These are phyloP conservation scores for Mnemiopsis leidyi DNA, from an alignment of 37 sponge, comb jelly and placozoan genomes.

Conservation along the genomic window DNA sequence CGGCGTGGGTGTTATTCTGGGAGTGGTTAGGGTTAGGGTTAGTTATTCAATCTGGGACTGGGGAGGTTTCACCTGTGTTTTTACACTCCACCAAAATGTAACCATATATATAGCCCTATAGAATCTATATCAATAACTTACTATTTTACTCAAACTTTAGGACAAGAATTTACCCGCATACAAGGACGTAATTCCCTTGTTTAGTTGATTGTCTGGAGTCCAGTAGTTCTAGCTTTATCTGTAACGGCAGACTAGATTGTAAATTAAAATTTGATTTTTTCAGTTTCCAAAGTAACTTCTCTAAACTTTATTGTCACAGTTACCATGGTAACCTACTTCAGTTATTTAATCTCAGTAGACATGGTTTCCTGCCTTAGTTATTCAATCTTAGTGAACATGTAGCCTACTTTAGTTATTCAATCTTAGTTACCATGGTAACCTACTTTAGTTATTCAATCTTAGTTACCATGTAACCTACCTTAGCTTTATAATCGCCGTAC, in stretches of 20 bases:
- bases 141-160: neutral
- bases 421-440: too few species aligned
- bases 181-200: constrained; percentile 23
- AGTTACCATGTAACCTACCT: constrained; percentile 81
- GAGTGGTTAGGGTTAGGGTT: constrained; percentile 70
- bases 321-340: too few species aligned
- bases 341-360: too few species aligned
- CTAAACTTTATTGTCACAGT: neutral
- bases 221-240: neutral
- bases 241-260: neutral
- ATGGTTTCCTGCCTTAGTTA: too few species aligned
- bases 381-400: too few species aligned
- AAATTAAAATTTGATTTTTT: neutral
- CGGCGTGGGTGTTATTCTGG: constrained; percentile 96
- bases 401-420: constrained; percentile 46
- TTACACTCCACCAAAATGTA: too few species aligned
- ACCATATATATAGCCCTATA: too few species aligned
- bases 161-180: constrained; percentile 9
- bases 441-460: constrained; percentile 49
- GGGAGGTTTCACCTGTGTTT: neutral
- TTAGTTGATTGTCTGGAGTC: neutral
- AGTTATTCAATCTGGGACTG: neutral
- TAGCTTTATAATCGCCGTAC: constrained; percentile 88
- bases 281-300: neutral
- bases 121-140: too few species aligned